These are phyloP conservation scores for Knipowitschia caucasica DNA, from an alignment of 2,797 vertebrate genomes.

Conservation along the genomic window DNA sequence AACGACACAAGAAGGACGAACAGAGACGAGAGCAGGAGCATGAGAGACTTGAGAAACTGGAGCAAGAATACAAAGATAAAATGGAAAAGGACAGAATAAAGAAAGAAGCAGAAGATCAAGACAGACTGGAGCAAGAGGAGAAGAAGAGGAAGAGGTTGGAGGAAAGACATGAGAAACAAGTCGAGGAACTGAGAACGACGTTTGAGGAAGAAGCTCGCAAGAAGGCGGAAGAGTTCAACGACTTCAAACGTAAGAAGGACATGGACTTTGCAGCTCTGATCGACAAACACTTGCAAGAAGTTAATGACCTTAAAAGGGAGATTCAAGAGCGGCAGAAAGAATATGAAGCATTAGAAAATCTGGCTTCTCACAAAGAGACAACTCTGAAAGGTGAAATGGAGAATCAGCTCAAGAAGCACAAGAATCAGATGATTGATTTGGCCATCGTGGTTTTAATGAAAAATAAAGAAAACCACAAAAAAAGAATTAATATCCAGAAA, in stretches of 20 bases:
- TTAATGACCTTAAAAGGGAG: not conserved
- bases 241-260: not conserved
- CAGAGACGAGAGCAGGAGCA: not conserved
- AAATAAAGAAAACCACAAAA: not conserved
- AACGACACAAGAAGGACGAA: not conserved
- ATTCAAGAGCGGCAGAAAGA: not conserved
- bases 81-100: not conserved
- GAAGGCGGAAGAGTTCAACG: slow-evolving; percentile 6
- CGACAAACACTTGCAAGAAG: not conserved
- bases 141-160: not conserved
- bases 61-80: not conserved
- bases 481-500: not conserved
- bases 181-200: not conserved
- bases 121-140: slow-evolving; percentile 6
- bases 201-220: not conserved
- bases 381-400: not conserved
- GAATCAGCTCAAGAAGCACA: not conserved
- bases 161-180: not conserved
- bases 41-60: not conserved
- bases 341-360: not conserved
- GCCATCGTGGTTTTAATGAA: not conserved
- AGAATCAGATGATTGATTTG: not conserved
- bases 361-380: not conserved
- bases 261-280: slow-evolving; percentile 1
- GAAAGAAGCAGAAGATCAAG: not conserved